These are phyloP conservation scores for Orbicella faveolata DNA, from an alignment of 64 coral and sea anemone genomes.

Conservation along the genomic window DNA sequence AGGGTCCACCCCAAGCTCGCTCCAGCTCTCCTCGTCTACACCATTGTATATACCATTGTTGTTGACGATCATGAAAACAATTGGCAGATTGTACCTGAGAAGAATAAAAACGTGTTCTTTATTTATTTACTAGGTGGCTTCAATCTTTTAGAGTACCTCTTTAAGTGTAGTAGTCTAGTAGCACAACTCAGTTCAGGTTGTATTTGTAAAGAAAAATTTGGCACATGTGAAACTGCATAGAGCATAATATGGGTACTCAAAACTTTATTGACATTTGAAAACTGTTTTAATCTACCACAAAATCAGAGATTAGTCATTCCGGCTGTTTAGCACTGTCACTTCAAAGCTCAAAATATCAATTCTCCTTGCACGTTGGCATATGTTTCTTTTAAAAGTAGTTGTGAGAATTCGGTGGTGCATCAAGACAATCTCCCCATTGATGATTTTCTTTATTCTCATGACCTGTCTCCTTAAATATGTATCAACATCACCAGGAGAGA, in stretches of 20 bases:
- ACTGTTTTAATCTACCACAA: too few species aligned
- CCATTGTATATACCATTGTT: conserved; percentile 98
- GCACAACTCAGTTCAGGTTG: too few species aligned
- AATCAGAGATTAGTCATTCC: too few species aligned
- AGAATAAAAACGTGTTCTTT: not conserved
- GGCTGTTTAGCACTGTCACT: too few species aligned
- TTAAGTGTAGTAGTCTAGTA: too few species aligned
- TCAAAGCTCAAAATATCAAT: too few species aligned
- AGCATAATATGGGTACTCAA: too few species aligned
- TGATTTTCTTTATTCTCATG: not conserved
- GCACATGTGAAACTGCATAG: too few species aligned
- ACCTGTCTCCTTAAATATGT: not conserved
- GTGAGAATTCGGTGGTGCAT: not conserved
- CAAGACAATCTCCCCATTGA: not conserved
- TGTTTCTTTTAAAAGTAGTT: not conserved
- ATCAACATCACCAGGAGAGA: not conserved
- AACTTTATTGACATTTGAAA: too few species aligned
- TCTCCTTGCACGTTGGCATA: not conserved
- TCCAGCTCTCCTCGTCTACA: conserved; percentile 85
- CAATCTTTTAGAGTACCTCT: too few species aligned
- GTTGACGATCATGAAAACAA: conserved; percentile 92
- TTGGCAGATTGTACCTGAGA: conserved; percentile 88
- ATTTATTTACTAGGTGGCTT: too few species aligned
- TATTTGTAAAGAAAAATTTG: too few species aligned
- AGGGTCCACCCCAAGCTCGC: conserved; percentile 43